Base-by-base conservation (phyloP, 1,140 invertebrate genomes). In the Bombus breviceps region DNA sequence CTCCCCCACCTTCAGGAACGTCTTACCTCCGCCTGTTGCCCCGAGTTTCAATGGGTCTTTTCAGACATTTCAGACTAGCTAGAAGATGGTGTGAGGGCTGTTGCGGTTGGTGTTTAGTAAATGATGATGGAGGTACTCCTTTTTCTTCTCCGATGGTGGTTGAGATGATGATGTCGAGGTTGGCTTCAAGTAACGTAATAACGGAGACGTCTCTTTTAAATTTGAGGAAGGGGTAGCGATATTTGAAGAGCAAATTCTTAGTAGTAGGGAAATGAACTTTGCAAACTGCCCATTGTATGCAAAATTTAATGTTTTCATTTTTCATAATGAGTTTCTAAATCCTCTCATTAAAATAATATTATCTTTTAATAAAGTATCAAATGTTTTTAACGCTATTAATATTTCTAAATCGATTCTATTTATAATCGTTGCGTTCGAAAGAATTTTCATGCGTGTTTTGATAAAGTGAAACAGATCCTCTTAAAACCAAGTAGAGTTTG, bases 391-490 rank as follows among this genome's bases (percentile, higher is more conserved):
- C 22, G 3, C 22, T 68, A 37, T 37, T 68, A 34, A 68, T 34
- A 34, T 37, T 22, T 3, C 9, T 9, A 32, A 15, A n/a, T 32
- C 32, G 15, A 2, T 1, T 41, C 28, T 43, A 18, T 22, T 74
- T 74, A 8, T 22, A 18, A 32, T 32, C 5, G 32, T 47, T 10
- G 41, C 2, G 59, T 62, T 74, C 22, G 18, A 13, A 25, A 5
- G n/a, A 5, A 57, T 32, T n/a, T 73, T n/a, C 71, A 47, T 71
- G 28, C 37, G n/a, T 73, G 71, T 73, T 22, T 10, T n/a, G 28
- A 73, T 43, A 73, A 73, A 73, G 71, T 32, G 71, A 32, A 73
- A 73, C 71, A 47, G 39, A 73, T 73, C 41, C 71, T 73, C 28
- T 73, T 73, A 73, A 73, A 73, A 73, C 41, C 32, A 73, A 43